Percentiles rank a stretch among this genome's conserved stretches.
These are phyloP conservation scores for Neodontobutis hainanensis DNA, from an alignment of 2,113 vertebrate species.

Conservation along the genomic window DNA sequence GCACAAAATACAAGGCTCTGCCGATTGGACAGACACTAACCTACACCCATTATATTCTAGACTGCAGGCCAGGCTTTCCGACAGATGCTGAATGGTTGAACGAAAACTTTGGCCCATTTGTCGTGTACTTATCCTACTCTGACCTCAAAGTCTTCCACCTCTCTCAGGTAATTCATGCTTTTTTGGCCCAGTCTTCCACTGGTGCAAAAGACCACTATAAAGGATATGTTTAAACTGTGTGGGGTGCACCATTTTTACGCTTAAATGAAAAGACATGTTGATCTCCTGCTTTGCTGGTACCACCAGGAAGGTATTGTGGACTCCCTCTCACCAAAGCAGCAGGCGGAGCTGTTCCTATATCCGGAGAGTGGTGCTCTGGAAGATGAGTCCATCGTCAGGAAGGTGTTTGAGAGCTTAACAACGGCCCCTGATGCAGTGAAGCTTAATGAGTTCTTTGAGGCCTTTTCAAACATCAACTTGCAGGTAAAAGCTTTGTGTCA, in stretches of 20 bases:
- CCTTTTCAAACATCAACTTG: constrained; percentile 1
- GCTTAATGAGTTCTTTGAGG: constrained; percentile 27
- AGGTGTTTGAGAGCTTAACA: constrained; percentile 27
- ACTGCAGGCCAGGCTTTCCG: neutral
- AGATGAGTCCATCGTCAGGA: constrained; percentile 22
- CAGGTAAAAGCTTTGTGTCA: constrained; percentile 21
- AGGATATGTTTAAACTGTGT: neutral
- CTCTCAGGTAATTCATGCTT: constrained; percentile 13
- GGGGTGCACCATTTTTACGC: neutral
- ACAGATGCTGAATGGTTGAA: constrained; percentile 22
- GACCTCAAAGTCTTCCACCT: constrained; percentile 26
- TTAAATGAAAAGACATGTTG: neutral
- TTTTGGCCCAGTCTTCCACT: neutral
- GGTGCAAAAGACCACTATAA: neutral
- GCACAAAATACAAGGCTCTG: too few relatives aligned
- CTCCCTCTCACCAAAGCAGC: constrained; percentile 33
- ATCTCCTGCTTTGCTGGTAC: neutral
- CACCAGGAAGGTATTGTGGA: constrained; percentile 24
- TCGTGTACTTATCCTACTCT: neutral
- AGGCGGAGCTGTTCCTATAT: constrained; percentile 46
- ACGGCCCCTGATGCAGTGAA: constrained; percentile 6
- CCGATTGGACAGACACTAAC: neutral
- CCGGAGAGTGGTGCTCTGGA: constrained; percentile 10
- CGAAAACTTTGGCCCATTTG: constrained; percentile 38
- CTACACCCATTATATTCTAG: neutral